Evolutionary conservation across 2,113 vertebrate genomes (phyloP).

Genomic region (Gymnarchus niloticus): DNA sequence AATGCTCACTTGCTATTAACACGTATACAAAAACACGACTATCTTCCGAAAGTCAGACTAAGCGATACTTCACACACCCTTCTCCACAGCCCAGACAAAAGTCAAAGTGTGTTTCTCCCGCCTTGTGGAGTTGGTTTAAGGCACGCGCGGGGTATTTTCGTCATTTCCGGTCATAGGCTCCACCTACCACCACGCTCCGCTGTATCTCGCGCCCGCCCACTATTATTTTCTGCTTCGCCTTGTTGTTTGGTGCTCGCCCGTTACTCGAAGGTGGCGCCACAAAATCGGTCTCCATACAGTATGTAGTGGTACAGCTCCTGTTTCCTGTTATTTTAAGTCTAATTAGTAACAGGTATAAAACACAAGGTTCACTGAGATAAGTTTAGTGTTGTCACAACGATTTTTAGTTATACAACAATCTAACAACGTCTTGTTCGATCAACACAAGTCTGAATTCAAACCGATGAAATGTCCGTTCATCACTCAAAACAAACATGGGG

Average conservation of each 20-base stretch:
- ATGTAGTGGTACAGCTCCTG: neutral
- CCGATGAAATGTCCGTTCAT: neutral
- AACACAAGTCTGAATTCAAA: neutral
- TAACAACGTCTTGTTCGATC: too few relatives aligned
- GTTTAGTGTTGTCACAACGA: neutral
- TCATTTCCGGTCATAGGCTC: conserved; percentile 44
- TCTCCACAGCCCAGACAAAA: fast-evolving
- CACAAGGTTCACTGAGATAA: neutral
- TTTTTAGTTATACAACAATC: too few relatives aligned
- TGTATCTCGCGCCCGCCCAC: neutral
- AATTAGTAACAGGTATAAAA: neutral
- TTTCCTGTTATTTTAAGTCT: neutral
- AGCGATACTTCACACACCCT: neutral
- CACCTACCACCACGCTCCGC: neutral
- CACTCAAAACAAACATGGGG: neutral
- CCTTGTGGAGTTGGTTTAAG: conserved; percentile 40
- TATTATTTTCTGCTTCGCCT: neutral
- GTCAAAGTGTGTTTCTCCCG: conserved; percentile 30
- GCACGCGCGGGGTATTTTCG: conserved; percentile 15
- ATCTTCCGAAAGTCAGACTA: neutral
- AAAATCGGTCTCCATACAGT: too few relatives aligned
- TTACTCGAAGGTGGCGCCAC: too few relatives aligned
- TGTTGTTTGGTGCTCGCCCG: too few relatives aligned
- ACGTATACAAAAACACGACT: neutral
- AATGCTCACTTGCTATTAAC: neutral